Base-by-base conservation (phyloP, 2,888 invertebrate genomes). In the Cancer borealis region DNA sequence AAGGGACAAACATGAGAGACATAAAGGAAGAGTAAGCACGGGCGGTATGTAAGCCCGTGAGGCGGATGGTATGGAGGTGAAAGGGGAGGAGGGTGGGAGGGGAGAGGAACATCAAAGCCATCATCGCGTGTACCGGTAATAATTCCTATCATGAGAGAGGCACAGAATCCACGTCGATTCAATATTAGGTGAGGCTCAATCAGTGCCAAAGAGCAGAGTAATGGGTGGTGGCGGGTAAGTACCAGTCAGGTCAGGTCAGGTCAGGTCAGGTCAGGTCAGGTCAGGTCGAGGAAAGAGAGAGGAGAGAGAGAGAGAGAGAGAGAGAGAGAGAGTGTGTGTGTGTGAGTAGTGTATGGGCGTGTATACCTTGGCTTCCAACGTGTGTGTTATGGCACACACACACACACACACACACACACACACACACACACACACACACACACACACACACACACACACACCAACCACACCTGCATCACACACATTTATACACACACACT, bases 171-270 rank as follows among this genome's bases (percentile, higher is more conserved):
- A n/a, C 6, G 66, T 66, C 66, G n/a, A n/a, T 66, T 66, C n/a
- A n/a, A 66, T 66, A 66, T 66, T 66, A 66, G 66, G n/a, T n/a
- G 66, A 66, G 66, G 21, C 66, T 66, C 66, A 66, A n/a, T 66
- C 66, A 66, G 21, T 21, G 66, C 66, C 66, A 21, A n/a, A n/a
- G n/a, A 66, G 66, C 66, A n/a, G 66, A 21, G 66, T 66, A 21
- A 66, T n/a, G 79, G 30, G 79, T 79, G 79, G 66, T 66, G n/a
- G 66, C 21, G 66, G 66, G 66, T 21, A 66, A 66, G n/a, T 66
- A n/a, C 66, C 21, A 66, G n/a, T 66, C 66, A 66, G 66, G 66
- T 66, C 66, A 21, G n/a, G 66, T 66, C 66, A n/a, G 14, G 66
- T n/a, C 54, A 54, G 8, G 8, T 54, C 8, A 12, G 0, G 54